Base-by-base conservation (phyloP, 2,888 invertebrate genomes). In the Trisateles emortualis region DNA sequence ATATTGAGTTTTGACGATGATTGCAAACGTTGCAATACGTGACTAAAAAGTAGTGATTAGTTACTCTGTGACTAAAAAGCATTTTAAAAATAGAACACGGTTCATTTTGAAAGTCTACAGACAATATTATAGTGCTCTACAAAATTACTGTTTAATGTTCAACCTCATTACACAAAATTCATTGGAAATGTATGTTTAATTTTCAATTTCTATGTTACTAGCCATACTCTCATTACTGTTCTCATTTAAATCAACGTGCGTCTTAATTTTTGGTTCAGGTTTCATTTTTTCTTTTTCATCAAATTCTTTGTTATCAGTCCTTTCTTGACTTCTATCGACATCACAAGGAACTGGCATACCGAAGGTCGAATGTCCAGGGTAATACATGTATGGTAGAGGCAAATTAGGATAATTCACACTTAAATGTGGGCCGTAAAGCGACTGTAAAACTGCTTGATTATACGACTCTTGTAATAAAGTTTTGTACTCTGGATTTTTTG, bases 181-280 rank as follows among this genome's bases (percentile, higher is more conserved):
- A 30, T 16, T 24, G 17, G 17, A 44, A 35, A 29, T 41, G 1
- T 35, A 26, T 30, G 3, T 38, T 82, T 78, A 93, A 81, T 93
- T 92, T 79, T 93, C 93, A 52, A 93, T 65, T 72, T 93, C 93
- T 58, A 93, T 93, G 70, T 93, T 93, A 79, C 93, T 92, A 19
- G 90, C 93, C 86, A 92, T 89, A 74, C 93, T 93, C 57, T 91
- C 92, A 67, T 84, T 89, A 58, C 92, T 93, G 58, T 92, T 91
- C 51, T 92, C 93, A 66, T 92, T 90, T 1, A 88, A 52, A 57
- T 87, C 88, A 13, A 87, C 68, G 16, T 74, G 74, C 19, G 54
- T 61, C 72, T 88, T 90, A 13, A 65, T 62, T 73, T 87, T 87
- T 3, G 72, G 79, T n/a, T 73, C 68, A 5, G 51, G 14, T 38